Conservation (phyloP, 2,888 invertebrate genomes). For the Eucriotettix oculatus region DNA sequence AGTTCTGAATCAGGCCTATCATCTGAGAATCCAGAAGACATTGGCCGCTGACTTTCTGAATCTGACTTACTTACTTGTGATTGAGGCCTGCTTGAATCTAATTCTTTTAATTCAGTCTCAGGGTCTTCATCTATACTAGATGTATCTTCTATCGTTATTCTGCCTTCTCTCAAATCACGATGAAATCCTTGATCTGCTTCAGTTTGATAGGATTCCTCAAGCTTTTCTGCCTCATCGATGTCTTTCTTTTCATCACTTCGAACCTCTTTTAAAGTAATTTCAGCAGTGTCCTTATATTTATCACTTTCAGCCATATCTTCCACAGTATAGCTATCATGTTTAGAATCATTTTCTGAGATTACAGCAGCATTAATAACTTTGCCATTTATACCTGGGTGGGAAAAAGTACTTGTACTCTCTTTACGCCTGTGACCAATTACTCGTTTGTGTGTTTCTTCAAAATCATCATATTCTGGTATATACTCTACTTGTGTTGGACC, state of each 20-base stretch:
- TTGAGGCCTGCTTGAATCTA: constrained; percentile 27
- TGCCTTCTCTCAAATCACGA: constrained; percentile 24
- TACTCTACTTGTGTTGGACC: constrained; percentile 35
- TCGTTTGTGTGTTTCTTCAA: constrained; percentile 21
- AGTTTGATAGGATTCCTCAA: constrained; percentile 25
- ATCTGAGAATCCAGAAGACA: constrained; percentile 25
- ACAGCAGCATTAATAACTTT: constrained; percentile 7
- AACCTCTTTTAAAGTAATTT: constrained; percentile 26
- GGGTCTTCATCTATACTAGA: constrained; percentile 18
- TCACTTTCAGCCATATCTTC: constrained; percentile 25
- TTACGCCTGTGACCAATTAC: constrained; percentile 33
- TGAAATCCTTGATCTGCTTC: constrained; percentile 30
- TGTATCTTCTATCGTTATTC: constrained; percentile 18
- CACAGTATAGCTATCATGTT: constrained; percentile 16
- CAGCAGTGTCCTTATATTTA: constrained; percentile 18
- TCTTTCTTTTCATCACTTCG: constrained; percentile 28
- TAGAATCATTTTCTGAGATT: constrained; percentile 13
- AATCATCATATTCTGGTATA: constrained; percentile 29
- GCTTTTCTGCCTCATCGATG: constrained; percentile 25
- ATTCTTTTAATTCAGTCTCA: constrained; percentile 31
- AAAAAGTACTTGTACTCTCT: constrained; percentile 32
- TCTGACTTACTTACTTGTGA: constrained; percentile 24
- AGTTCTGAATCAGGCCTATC: constrained; percentile 27
- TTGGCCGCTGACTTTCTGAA: constrained; percentile 22
- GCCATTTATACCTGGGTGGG: background rate